phyloP scores from a whole-genome alignment of 2,113 vertebrate genomes.

The Pipa parva region DNA sequence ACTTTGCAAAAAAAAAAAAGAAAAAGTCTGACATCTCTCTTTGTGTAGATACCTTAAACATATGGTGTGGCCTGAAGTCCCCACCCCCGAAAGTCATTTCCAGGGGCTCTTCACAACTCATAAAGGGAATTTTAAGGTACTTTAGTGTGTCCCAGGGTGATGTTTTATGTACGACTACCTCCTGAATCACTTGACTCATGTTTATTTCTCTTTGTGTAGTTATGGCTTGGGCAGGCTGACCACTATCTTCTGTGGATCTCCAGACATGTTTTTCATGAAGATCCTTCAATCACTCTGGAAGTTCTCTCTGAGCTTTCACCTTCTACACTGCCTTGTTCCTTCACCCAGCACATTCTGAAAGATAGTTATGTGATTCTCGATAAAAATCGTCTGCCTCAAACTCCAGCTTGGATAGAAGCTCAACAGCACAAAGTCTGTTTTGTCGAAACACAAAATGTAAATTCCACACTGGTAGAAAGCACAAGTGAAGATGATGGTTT shows the following conservation, averaged over 20 bases:
- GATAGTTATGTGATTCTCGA: slow-evolving; percentile 29
- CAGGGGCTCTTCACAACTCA: slow-evolving; percentile 66
- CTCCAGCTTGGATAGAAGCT: neutral
- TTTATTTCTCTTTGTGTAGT: slow-evolving; percentile 1
- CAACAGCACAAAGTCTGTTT: neutral
- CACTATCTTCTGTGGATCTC: slow-evolving; percentile 29
- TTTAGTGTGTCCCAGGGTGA: neutral
- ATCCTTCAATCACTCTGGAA: slow-evolving; percentile 16
- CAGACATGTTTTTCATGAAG: slow-evolving; percentile 26
- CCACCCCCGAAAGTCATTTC: slow-evolving; percentile 71
- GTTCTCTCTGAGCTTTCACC: slow-evolving; percentile 31
- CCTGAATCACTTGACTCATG: no score
- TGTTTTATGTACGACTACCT: no score
- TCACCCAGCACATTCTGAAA: neutral
- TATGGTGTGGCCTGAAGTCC: slow-evolving; percentile 68
- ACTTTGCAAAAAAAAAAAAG: no score
- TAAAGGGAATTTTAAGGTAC: slow-evolving; percentile 72
- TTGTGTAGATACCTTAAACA: slow-evolving; percentile 53
- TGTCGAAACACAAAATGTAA: neutral
- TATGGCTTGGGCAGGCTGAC: slow-evolving; percentile 27
- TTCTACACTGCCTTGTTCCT: neutral
- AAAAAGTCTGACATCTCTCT: neutral
- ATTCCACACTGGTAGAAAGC: neutral
- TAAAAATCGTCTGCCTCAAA: slow-evolving; percentile 3
- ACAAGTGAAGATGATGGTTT: neutral